A percentile compares a stretch with the other conserved stretches of the same genome.
Evolutionary conservation across 1,140 invertebrate genomes (phyloP).

Genomic region (Xylocopa sonorina): DNA sequence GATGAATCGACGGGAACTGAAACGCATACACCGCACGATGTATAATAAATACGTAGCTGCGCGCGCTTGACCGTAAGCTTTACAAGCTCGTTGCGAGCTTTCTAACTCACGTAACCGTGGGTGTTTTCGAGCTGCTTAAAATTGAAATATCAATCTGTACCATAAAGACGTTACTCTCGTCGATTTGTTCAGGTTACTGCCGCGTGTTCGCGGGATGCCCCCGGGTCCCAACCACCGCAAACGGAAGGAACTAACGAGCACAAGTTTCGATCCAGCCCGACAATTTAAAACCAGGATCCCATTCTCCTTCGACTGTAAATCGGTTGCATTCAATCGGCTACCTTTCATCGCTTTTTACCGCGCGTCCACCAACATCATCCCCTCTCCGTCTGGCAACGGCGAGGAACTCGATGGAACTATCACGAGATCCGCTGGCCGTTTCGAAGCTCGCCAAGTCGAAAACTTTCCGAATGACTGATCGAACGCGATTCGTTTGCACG

Average conservation of each 20-base stretch:
- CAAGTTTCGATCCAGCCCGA: neutral
- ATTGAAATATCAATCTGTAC: no score
- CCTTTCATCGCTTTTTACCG: conserved; percentile 9
- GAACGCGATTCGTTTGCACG: neutral
- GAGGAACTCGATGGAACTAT: conserved; percentile 18
- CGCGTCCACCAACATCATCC: neutral
- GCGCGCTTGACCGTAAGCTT: no score
- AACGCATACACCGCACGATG: no score
- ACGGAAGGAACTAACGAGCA: conserved; percentile 5
- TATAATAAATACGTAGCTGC: no score
- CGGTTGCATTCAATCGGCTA: conserved; percentile 21
- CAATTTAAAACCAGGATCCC: conserved; percentile 17
- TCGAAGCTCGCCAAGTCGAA: conserved; percentile 7
- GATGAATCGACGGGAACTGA: no score
- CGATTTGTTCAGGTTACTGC: no score
- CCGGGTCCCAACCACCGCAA: neutral
- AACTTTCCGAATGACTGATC: conserved; percentile 30
- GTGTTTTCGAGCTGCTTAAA: no score
- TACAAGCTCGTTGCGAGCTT: no score
- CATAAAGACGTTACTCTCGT: no score
- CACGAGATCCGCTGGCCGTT: neutral
- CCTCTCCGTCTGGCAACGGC: neutral
- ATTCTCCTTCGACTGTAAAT: conserved; percentile 18
- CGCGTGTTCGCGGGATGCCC: neutral
- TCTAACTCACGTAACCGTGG: no score